Base-by-base conservation (phyloP, 2,113 vertebrate species). In the Etheostoma spectabile region DNA sequence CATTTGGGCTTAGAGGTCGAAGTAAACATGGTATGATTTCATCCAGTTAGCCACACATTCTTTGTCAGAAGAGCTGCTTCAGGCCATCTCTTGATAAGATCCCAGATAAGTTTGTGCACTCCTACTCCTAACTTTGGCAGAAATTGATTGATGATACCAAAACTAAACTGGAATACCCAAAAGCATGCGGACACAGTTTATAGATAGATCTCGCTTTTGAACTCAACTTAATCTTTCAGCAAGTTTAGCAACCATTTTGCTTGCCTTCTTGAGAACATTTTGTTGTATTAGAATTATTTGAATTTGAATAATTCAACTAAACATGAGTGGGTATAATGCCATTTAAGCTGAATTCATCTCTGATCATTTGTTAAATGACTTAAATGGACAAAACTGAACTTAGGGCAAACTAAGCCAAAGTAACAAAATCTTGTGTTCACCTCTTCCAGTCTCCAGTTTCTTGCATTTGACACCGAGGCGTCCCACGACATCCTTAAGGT, bases 401-500 rank as follows among this genome's bases (percentile, higher is more conserved):
- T 33, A 59, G 76, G 18, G 13, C 18, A 80, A 46, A 53, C 14
- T 55, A 38, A 67, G 53, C 5, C 38, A 42, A 11, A 11, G 8
- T 85, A 64, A 82, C 19, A 12, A 0, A 62, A 15, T 52, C 22
- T 38, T 68, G 6, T 76, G 10, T 61, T 80, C 42, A 38, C 30
- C 73, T 79, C 57, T 70, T 46, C 51, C 94, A 99, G 98, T 90
- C 96, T 99, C 13, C 98, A 99, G 84, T 99, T 99, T 93, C 95
- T 99, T 87, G 97, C 98, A 19, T 99, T 99, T 38, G 98, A 99
- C 94, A 99, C 98, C 0, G 98, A 99, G 86, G 98, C 98, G 2
- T 99, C 98, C 27, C 98, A 99, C 67, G 98, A 99, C 79, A 99
- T 99, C 86, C 92, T 99, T 67, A 96, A 97, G 88, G 97, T 99